phyloP scores from a whole-genome alignment of 2,113 vertebrate genomes.

The Cairina moschata region DNA sequence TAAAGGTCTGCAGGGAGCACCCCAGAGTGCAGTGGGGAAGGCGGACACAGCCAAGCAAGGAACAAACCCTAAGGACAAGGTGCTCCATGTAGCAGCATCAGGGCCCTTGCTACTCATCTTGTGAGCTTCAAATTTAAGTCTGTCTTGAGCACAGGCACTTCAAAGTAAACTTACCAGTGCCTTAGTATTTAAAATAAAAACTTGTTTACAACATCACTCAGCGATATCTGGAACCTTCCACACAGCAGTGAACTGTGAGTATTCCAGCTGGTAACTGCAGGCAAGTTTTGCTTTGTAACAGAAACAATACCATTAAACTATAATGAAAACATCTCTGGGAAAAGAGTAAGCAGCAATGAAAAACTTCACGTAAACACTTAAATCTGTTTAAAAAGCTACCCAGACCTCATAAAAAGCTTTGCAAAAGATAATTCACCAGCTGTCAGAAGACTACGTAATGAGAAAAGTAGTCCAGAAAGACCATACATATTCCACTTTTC shows the following conservation, averaged over 20 bases:
- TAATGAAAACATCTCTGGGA: slow-evolving; percentile 55
- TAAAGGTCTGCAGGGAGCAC: neutral
- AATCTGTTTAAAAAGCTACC: slow-evolving; percentile 35
- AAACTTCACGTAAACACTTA: slow-evolving; percentile 44
- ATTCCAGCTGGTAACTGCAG: neutral
- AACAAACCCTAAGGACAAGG: neutral
- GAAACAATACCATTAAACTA: slow-evolving; percentile 45
- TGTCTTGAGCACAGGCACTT: neutral
- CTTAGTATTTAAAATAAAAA: neutral
- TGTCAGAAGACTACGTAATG: slow-evolving; percentile 38
- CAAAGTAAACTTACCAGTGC: neutral
- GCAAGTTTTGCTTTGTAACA: slow-evolving; percentile 51
- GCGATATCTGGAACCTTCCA: slow-evolving; percentile 41
- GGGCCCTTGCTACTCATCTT: neutral
- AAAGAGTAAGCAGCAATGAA: slow-evolving; percentile 39
- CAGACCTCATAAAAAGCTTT: slow-evolving; percentile 57
- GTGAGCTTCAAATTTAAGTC: neutral
- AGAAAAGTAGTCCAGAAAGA: slow-evolving; percentile 46
- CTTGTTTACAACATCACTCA: neutral
- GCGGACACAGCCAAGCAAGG: neutral
- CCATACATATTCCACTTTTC: neutral
- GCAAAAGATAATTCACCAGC: slow-evolving; percentile 68
- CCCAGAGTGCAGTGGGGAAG: neutral
- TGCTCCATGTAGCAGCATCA: neutral
- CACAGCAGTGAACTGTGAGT: neutral